Evolutionary conservation across 2,113 vertebrate genomes (phyloP).

Genomic region (Raja brachyura): DNA sequence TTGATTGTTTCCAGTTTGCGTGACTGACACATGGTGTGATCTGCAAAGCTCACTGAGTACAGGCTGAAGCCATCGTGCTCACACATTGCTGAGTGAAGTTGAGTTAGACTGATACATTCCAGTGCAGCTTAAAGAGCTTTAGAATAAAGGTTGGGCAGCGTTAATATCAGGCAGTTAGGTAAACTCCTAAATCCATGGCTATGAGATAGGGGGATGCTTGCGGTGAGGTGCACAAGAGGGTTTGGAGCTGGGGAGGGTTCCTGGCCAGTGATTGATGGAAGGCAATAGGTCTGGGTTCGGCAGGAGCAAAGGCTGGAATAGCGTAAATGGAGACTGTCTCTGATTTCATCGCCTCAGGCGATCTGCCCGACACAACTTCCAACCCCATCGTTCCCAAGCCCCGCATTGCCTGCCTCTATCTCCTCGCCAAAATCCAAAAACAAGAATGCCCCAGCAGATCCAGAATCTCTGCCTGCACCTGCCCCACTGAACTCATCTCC

Average conservation of each 20-base stretch:
- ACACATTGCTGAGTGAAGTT: neutral
- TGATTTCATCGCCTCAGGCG: no score
- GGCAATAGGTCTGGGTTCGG: neutral
- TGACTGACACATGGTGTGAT: neutral
- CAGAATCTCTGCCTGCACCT: no score
- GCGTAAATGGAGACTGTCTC: no score
- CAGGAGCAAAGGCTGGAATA: neutral
- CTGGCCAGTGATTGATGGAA: neutral
- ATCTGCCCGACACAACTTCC: no score
- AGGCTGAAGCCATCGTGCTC: neutral
- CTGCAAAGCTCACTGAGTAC: neutral
- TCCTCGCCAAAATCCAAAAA: no score
- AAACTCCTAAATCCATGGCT: neutral
- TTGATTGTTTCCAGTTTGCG: neutral
- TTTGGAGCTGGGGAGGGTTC: neutral
- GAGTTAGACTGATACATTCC: neutral
- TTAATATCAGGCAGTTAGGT: neutral
- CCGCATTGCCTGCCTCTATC: no score
- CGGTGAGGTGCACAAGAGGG: neutral
- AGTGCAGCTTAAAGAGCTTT: slow-evolving; percentile 2
- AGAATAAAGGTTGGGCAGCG: neutral
- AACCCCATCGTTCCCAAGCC: no score
- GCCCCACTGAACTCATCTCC: no score
- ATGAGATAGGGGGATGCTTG: neutral
- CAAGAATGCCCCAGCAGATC: no score